These are phyloP conservation scores for Nothocercus julius DNA, from an alignment of 2,113 vertebrate species.

Conservation along the genomic window DNA sequence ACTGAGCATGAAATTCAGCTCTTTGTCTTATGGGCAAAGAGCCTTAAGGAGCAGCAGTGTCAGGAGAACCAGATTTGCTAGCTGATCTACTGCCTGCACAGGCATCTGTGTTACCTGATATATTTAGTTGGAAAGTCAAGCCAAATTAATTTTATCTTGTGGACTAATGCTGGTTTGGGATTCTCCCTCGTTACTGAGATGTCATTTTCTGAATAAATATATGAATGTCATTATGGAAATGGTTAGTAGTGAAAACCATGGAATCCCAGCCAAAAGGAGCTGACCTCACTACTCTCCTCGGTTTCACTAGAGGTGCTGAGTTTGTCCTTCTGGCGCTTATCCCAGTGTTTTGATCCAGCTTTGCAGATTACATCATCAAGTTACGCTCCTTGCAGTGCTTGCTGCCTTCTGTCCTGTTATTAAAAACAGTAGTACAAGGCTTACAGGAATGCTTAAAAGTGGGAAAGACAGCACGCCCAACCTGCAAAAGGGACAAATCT, in stretches of 20 bases:
- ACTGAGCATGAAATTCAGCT: neutral
- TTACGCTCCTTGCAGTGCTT: neutral
- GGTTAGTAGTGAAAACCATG: neutral
- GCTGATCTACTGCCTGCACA: neutral
- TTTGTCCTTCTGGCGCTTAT: constrained; percentile 37
- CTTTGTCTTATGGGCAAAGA: neutral
- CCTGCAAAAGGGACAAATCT: neutral
- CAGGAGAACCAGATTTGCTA: neutral
- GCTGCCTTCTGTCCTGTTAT: constrained; percentile 36
- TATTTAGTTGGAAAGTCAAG: neutral
- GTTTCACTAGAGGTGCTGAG: constrained; percentile 28
- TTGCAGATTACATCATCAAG: neutral
- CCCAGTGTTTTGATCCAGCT: constrained; percentile 24
- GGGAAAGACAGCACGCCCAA: neutral
- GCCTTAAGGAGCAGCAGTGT: neutral
- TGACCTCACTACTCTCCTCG: neutral
- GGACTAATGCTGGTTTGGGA: neutral
- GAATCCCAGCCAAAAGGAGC: neutral
- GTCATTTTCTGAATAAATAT: neutral
- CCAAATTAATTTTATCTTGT: neutral
- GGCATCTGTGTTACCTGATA: neutral
- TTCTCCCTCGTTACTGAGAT: neutral
- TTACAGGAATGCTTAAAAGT: neutral
- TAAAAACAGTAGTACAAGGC: neutral
- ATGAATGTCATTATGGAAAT: neutral